Percentiles rank a stretch among this genome's conserved stretches.
Conservation (phyloP, 2,113 vertebrate species). For the Plestiodon gilberti region DNA sequence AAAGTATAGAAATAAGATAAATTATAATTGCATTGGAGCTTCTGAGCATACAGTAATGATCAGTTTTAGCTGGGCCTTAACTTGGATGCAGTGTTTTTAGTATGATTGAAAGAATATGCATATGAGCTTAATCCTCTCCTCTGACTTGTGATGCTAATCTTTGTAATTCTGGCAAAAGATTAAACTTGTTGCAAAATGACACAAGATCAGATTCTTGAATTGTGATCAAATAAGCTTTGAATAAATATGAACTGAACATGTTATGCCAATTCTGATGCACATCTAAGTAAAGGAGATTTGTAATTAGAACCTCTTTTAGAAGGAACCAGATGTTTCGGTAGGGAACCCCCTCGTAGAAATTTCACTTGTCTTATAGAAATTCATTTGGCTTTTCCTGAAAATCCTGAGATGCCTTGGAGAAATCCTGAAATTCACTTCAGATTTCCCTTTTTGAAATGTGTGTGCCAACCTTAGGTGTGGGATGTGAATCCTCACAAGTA, state of each 20-base stretch:
- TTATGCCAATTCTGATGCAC: not conserved
- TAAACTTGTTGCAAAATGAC: not conserved
- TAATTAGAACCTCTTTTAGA: constrained; percentile 26
- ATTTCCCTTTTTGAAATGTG: too few species aligned
- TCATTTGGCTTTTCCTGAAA: too few species aligned
- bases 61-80: constrained; percentile 13
- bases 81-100: not conserved
- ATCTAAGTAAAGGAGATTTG: not conserved
- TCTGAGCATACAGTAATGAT: not conserved
- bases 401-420: too few species aligned
- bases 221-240: constrained; percentile 31
- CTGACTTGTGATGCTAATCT: constrained; percentile 14
- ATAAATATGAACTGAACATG: constrained; percentile 11
- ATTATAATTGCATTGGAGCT: not conserved
- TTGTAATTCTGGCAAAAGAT: not conserved
- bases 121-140: constrained; percentile 1
- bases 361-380: too few species aligned
- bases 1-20: not conserved
- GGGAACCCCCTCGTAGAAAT: too few species aligned
- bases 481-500: not conserved
- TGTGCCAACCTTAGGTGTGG: too few species aligned
- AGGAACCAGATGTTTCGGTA: constrained; percentile 16
- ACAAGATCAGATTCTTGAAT: constrained; percentile 29
- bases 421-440: too few species aligned
- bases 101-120: constrained; percentile 14